Evolutionary conservation across 2,113 vertebrate genomes (phyloP).

Genomic region (Nematolebias whitei): DNA sequence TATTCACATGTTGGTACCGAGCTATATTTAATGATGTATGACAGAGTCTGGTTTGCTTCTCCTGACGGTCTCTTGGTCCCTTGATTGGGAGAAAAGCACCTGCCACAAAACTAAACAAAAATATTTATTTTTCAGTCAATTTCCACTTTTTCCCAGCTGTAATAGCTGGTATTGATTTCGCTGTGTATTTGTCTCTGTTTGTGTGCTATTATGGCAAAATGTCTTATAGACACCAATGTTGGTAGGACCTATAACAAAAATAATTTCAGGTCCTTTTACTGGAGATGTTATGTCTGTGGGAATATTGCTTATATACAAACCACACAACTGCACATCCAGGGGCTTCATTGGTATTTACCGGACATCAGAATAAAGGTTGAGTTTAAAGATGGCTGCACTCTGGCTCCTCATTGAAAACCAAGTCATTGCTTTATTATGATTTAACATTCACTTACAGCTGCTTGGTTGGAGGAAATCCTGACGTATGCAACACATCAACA

Average conservation of each 20-base stretch:
- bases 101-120: conserved; percentile 29
- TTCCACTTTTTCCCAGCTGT: not conserved
- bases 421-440: no score
- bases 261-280: not conserved
- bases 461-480: no score
- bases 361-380: not conserved
- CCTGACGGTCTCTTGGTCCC: conserved; percentile 8
- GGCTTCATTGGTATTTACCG: not conserved
- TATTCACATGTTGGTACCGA: conserved; percentile 47
- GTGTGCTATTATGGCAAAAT: conserved; percentile 5
- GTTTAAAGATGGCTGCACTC: not conserved
- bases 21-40: conserved; percentile 65
- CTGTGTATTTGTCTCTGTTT: not conserved
- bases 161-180: not conserved
- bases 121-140: not conserved
- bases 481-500: no score
- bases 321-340: not conserved
- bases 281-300: not conserved
- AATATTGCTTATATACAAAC: not conserved
- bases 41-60: conserved; percentile 34
- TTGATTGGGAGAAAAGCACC: conserved; percentile 54
- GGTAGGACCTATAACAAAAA: not conserved
- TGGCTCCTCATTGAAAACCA: not conserved
- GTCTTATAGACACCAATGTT: not conserved
- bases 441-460: no score